Evolutionary conservation across 2,888 invertebrate species (phyloP), one percentile per base, ranked within the genome.

Genomic region (Diarsia mendica): DNA sequence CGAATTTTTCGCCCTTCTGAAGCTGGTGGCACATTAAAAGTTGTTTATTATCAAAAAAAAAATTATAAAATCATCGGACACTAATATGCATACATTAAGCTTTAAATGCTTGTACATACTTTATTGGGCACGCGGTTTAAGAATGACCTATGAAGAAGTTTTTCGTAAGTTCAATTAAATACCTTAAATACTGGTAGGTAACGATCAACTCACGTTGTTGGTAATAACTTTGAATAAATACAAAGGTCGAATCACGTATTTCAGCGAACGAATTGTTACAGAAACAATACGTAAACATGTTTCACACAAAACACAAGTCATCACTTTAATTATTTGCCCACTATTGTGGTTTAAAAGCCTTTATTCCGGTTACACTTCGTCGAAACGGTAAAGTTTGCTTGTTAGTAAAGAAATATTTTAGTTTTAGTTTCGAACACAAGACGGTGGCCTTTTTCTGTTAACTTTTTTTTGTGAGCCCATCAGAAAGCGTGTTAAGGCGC

Each of bases 341-440:
- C 71, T 71, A 61, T 75, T 74, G 84, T 60, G 75, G 66, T 72
- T 75, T 75, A 58, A 55, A 75, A 73, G 49, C 69, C 64, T 67
- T 76, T 63, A 68, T 84, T 75, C 69, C 68, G 46, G 66, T 49
- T 72, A 73, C 63, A 71, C 55, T 75, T 75, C 20, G 51, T 15
- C 46, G 44, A 72, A 80, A 68, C 44, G 55, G 20, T 33, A 51
- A 86, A 86, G 68, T 85, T 86, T 74, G 81, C 86, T 84, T 80
- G 84, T 84, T 84, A 76, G 72, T 28, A 68, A 69, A 71, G 58
- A 69, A 67, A 72, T 61, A 63, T 76, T 67, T 51, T 63, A 33
- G n/a, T n/a, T n/a, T n/a, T n/a, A n/a, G 51, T 64, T 48, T 39
- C 28, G 63, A 67, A 53, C 55, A 64, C 53, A 67, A 76, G 61